A percentile compares a stretch with the other conserved stretches of the same genome.
These are phyloP conservation scores for Drosophila micromelanica DNA, from an alignment of 1,140 invertebrate genomes.

Conservation along the genomic window DNA sequence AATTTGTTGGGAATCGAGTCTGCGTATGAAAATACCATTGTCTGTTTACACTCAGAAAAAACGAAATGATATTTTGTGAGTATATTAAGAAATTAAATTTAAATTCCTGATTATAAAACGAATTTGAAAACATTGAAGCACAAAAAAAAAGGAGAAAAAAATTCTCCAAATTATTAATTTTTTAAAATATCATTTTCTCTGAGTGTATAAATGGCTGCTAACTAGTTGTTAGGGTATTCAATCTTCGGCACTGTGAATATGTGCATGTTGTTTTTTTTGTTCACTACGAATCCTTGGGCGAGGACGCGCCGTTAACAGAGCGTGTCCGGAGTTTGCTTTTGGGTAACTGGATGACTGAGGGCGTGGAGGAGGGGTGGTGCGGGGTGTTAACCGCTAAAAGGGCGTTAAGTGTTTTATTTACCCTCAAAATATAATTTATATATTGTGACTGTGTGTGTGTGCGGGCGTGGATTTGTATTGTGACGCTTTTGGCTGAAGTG, in stretches of 20 bases:
- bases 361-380: neutral
- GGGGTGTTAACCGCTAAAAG: conserved; percentile 78
- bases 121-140: too few species aligned
- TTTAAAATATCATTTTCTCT: too few species aligned
- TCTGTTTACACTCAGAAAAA: too few species aligned
- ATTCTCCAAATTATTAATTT: too few species aligned
- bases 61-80: too few species aligned
- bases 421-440: conserved; percentile 82
- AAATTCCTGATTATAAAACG: too few species aligned
- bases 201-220: too few species aligned
- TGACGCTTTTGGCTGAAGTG: conserved; percentile 63
- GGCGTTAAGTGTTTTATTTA: conserved; percentile 83
- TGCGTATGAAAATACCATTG: too few species aligned
- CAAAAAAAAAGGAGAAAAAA: too few species aligned
- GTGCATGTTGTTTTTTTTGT: conserved; percentile 1
- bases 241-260: neutral
- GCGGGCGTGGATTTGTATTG: conserved; percentile 59
- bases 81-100: too few species aligned
- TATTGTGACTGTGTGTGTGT: conserved; percentile 45
- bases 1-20: too few species aligned
- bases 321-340: conserved; percentile 63
- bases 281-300: conserved; percentile 52
- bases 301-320: conserved; percentile 74
- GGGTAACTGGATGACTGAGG: conserved; percentile 1
- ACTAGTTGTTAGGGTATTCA: neutral